Evolutionary conservation across 2,888 invertebrate genomes (phyloP).

Genomic region (Ornithoptera priamus): DNA sequence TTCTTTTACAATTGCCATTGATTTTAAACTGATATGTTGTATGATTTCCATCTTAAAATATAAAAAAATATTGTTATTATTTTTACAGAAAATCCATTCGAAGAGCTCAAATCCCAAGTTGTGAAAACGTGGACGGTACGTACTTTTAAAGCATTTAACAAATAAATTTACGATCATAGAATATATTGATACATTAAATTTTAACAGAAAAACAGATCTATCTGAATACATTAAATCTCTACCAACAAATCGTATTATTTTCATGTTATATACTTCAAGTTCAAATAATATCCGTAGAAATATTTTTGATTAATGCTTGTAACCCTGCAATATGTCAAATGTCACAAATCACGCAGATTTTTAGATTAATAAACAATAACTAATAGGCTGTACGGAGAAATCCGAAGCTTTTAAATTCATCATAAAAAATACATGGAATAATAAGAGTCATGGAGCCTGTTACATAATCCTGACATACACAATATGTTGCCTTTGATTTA

Average conservation of each 20-base stretch:
- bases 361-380: too few species aligned
- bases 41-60: not conserved
- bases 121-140: slow-evolving; percentile 68
- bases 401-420: too few species aligned
- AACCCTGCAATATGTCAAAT: not conserved
- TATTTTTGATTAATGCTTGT: not conserved
- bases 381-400: too few species aligned
- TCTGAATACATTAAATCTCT: not conserved
- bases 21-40: not conserved
- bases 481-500: not conserved
- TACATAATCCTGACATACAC: not conserved
- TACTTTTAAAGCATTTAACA: slow-evolving; percentile 9
- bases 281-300: not conserved
- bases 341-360: not conserved
- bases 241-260: too few species aligned
- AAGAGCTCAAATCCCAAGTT: slow-evolving; percentile 40
- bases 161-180: not conserved
- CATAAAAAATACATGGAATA: too few species aligned
- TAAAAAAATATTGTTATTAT: slow-evolving; percentile 9
- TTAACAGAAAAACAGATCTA: too few species aligned
- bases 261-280: not conserved
- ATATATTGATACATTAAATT: not conserved
- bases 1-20: not conserved
- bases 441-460: not conserved
- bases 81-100: slow-evolving; percentile 60